phyloP scores from a whole-genome alignment of 2,888 invertebrate genomes.

The Cheilosia grossa region DNA sequence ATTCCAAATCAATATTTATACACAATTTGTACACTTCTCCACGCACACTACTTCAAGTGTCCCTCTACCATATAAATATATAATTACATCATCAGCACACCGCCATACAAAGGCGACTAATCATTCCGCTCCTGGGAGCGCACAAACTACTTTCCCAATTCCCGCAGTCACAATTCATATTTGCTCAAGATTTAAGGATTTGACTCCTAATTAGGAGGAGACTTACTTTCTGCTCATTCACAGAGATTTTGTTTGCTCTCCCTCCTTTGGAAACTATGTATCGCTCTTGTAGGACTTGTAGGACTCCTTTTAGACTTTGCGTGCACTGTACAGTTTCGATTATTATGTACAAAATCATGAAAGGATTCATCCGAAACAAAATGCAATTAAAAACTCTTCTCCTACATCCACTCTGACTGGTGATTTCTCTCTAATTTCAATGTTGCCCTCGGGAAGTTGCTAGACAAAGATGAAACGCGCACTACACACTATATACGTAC shows the following conservation, averaged over 20 bases:
- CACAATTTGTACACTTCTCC: background rate
- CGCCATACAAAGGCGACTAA: background rate
- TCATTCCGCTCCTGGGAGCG: constrained; percentile 51
- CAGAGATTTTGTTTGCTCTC: background rate
- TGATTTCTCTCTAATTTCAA: constrained; percentile 44
- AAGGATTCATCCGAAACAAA: constrained; percentile 70
- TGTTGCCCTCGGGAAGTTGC: constrained; percentile 37
- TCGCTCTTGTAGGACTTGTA: background rate
- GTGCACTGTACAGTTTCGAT: constrained; percentile 59
- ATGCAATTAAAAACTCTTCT: constrained; percentile 74
- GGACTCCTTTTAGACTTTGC: background rate
- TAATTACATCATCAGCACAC: constrained; percentile 5
- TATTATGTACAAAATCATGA: constrained; percentile 69
- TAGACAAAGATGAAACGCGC: constrained; percentile 26
- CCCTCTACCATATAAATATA: background rate
- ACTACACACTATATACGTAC: background rate
- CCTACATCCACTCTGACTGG: background rate
- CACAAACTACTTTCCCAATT: constrained; percentile 44
- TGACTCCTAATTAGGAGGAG: constrained; percentile 64
- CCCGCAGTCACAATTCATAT: constrained; percentile 46
- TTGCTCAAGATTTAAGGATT: constrained; percentile 52
- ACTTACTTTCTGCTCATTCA: constrained; percentile 50
- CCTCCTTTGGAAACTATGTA: background rate
- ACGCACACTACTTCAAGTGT: constrained; percentile 10
- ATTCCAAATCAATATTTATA: constrained; percentile 21